Evolutionary conservation across 1,140 invertebrate genomes (phyloP), one percentile per base, ranked within the genome.

Genomic region (Drosophila fuyamai): DNA sequence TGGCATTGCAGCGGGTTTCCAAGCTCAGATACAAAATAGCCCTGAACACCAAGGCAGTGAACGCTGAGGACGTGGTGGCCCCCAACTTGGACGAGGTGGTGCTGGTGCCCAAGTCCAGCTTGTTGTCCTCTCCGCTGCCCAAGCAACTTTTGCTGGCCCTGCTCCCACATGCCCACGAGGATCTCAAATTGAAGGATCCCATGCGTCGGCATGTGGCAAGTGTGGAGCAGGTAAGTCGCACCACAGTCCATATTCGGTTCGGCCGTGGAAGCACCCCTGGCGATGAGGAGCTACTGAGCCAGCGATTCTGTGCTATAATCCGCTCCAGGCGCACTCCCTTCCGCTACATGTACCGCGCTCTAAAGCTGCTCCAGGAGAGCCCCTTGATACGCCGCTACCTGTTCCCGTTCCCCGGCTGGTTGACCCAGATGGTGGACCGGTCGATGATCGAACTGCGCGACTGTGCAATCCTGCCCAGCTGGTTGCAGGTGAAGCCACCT

Each of bases 11-110:
- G 0, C 71, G 44, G 35, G 18, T 60, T 2, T 41, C 16, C 6
- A 63, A 46, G 16, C 14, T 10, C 56, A 32, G 6, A 29, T 73
- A 9, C 50, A 53, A 48, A 10, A 12, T 51, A 0, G 2, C n/a
- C 8, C 10, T 32, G 2, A n/a, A 10, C 4, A 5, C 13, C 8
- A 55, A 18, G 14, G 7, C 10, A 0, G 16, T 70, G 0, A 86
- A 76, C 66, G 38, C 67, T 1, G 84, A 88, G 51, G 67, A 89
- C 12, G 56, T 88, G 9, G 40, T 91, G 7, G 16, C 56, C 1
- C 56, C 77, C 6, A 47, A 61, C 46, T 23, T 85, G 40, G 90
- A 92, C 54, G 74, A 91, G 13, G 77, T 90, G 7, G 85, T 91
- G 9, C 59, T 91, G 5, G 66, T 91, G 53, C 90, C 90, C 5